A percentile compares a stretch with the other conserved stretches of the same genome.
Conservation (phyloP, 2,888 invertebrate species). For the Drosophila mulleri region DNA sequence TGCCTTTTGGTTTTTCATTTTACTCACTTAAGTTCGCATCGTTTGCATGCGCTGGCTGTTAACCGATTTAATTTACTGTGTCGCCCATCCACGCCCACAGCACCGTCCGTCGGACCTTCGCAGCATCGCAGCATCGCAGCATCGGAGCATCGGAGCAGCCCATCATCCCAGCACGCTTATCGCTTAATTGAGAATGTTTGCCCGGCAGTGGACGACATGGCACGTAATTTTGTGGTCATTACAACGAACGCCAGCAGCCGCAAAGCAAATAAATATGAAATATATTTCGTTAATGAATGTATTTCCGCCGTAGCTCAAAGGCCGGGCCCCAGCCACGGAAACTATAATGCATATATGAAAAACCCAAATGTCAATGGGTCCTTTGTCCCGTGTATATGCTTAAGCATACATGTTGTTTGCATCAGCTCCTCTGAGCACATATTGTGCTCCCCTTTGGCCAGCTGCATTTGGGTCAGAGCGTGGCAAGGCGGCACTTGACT, state of each 20-base stretch:
- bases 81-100: conserved; percentile 35
- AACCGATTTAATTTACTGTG: conserved; percentile 76
- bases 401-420: conserved; percentile 1
- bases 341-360: not conserved
- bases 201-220: conserved; percentile 54
- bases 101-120: not conserved
- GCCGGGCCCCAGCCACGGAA: conserved; percentile 7
- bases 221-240: conserved; percentile 78
- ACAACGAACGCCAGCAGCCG: conserved; percentile 26
- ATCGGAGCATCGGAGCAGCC: not conserved
- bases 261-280: conserved; percentile 47
- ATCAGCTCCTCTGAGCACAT: conserved; percentile 1
- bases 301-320: conserved; percentile 23
- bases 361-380: conserved; percentile 1
- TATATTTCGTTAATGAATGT: conserved; percentile 65
- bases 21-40: conserved; percentile 71
- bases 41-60: conserved; percentile 64
- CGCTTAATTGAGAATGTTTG: conserved; percentile 62
- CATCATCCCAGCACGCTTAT: conserved; percentile 31
- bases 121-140: not conserved
- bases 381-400: not conserved
- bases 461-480: conserved; percentile 32
- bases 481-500: conserved; percentile 11
- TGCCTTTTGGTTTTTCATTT: conserved; percentile 26
- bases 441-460: conserved; percentile 6